phyloP scores from a whole-genome alignment of 2,888 invertebrate genomes.

The Diarsia mendica region DNA sequence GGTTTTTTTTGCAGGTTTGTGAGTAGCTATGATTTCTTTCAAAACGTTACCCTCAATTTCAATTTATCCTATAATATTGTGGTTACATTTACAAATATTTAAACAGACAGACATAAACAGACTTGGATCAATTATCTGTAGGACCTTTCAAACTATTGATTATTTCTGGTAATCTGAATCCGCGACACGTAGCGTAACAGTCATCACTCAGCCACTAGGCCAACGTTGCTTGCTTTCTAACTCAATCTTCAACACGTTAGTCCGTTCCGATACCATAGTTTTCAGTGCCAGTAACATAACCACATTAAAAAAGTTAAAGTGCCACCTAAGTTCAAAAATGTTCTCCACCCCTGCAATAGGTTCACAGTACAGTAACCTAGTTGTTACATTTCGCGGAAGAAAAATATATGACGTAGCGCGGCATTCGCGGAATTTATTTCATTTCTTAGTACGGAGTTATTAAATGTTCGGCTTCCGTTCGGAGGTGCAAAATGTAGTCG shows the following conservation, averaged over 20 bases:
- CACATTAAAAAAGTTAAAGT: neutral
- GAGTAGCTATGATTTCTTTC: too few relatives aligned
- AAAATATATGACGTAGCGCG: slow-evolving; percentile 59
- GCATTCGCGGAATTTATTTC: slow-evolving; percentile 54
- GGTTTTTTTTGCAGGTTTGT: too few relatives aligned
- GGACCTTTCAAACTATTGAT: too few relatives aligned
- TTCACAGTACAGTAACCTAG: slow-evolving; percentile 53
- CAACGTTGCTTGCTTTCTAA: neutral
- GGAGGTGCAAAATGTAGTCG: slow-evolving; percentile 35
- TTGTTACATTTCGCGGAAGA: slow-evolving; percentile 64
- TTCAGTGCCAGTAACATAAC: neutral
- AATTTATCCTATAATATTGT: too few relatives aligned
- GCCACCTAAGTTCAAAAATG: neutral
- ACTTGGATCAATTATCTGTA: too few relatives aligned
- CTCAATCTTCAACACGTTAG: neutral
- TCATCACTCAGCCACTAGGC: too few relatives aligned
- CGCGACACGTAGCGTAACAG: too few relatives aligned
- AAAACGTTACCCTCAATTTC: too few relatives aligned
- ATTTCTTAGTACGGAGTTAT: slow-evolving; percentile 51
- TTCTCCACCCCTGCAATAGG: slow-evolving; percentile 22
- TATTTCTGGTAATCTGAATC: too few relatives aligned
- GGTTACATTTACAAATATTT: too few relatives aligned
- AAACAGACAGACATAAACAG: too few relatives aligned
- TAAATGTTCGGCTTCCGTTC: slow-evolving; percentile 40
- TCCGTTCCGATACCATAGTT: neutral